Percentiles rank a stretch among this genome's conserved stretches.
Evolutionary conservation across 2,113 vertebrate species (phyloP).

Genomic region (Crotalus helleri): DNA sequence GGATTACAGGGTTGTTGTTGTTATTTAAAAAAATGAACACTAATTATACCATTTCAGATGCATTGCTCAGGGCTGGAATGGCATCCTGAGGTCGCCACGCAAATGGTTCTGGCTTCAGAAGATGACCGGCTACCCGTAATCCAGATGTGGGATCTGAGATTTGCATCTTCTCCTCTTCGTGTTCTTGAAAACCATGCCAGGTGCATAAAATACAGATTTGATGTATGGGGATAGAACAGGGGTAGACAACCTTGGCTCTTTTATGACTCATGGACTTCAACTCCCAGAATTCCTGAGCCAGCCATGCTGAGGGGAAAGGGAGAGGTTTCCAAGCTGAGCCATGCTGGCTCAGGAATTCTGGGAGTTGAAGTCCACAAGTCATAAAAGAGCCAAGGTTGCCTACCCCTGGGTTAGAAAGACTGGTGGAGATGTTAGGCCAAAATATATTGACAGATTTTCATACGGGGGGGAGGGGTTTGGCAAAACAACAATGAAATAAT

Average conservation of each 20-base stretch:
- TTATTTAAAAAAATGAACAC: background rate
- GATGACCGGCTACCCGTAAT: slow-evolving; percentile 93
- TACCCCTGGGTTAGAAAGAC: no score
- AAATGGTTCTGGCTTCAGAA: slow-evolving; percentile 91
- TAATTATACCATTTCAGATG: slow-evolving; percentile 74
- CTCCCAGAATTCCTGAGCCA: no score
- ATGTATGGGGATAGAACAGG: no score
- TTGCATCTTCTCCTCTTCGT: slow-evolving; percentile 91
- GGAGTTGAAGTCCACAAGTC: no score
- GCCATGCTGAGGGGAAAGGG: no score
- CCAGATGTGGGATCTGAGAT: slow-evolving; percentile 97
- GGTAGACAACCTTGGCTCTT: no score
- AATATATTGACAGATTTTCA: background rate
- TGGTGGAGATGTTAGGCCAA: background rate
- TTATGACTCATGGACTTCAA: no score
- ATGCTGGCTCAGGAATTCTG: no score
- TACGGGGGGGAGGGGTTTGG: background rate
- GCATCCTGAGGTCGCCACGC: slow-evolving; percentile 96
- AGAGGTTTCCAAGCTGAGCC: no score
- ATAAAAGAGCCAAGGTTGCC: no score
- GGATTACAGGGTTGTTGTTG: background rate
- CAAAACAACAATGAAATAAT: background rate
- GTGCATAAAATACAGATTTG: slow-evolving; percentile 58
- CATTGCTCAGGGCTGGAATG: slow-evolving; percentile 93
- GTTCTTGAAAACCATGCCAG: slow-evolving; percentile 92